Evolutionary conservation across 2,797 vertebrate genomes (phyloP), one percentile per base, ranked within the genome.

Genomic region (Octomys mimax): DNA sequence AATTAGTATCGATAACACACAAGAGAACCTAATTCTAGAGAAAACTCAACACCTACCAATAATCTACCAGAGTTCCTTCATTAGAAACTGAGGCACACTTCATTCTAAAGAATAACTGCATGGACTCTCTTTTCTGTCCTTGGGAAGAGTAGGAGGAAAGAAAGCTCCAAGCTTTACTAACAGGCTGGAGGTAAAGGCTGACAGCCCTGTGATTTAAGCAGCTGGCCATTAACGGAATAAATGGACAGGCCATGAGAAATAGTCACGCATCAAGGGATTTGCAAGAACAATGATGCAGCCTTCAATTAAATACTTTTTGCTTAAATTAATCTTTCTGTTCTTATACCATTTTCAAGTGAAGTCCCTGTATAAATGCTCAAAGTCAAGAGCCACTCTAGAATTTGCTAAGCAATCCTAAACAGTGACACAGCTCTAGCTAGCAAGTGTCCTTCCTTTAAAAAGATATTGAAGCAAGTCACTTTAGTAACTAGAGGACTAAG

Each of bases 261-360:
- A 36, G 94, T 96, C 42, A 71, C 71, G 49, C 61, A 70, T 78
- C 96, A 28, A 61, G 82, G 66, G 73, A 92, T 86, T 75, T 90
- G 61, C 79, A 33, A 93, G 64, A 92, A 97, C 84, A 89, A 93
- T 57, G 75, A 91, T 9, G 14, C 77, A 84, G 7, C 9, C 2
- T 96, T 96, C 92, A 94, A 9, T 93, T 78, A 93, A 96, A 97
- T 81, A 68, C 13, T 49, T 96, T 96, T 89, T 90, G 79, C 61
- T 97, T 92, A 96, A 84, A 87, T 11, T 79, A 92, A 73, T 80
- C 95, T 97, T 97, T n/a, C 36, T 62, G 68, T 61, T 93, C 73
- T 90, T 86, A 88, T 61, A 91, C 89, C 26, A 91, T 42, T 94
- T 77, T 94, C 84, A 79, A 94, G 78, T 94, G 49, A 98, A 97